Evolutionary conservation across 2,888 invertebrate species (phyloP).

Genomic region (Pseudococcus longispinus): DNA sequence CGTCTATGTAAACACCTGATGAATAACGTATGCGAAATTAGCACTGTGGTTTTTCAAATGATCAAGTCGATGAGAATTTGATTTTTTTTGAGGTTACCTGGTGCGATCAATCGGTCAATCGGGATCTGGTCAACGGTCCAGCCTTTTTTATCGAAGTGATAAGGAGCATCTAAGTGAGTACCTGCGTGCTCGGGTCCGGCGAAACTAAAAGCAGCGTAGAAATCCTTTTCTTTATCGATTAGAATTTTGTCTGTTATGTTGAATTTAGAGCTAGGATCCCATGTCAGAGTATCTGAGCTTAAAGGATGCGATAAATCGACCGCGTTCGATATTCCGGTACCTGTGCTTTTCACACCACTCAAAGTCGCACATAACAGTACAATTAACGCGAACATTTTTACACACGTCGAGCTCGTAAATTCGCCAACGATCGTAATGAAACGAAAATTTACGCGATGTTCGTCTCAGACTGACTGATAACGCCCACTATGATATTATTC

Average conservation of each 20-base stretch:
- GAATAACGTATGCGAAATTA: neutral
- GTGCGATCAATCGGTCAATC: constrained; percentile 55
- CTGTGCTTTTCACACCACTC: neutral
- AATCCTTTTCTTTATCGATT: constrained; percentile 21
- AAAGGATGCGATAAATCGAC: constrained; percentile 49
- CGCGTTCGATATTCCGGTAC: neutral
- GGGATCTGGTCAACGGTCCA: constrained; percentile 68
- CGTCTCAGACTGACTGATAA: neutral
- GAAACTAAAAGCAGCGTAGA: constrained; percentile 67
- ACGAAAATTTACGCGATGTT: neutral
- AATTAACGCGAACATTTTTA: constrained; percentile 18
- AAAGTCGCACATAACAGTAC: neutral
- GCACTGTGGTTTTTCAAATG: neutral
- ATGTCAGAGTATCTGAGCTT: constrained; percentile 19
- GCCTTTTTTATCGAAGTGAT: constrained; percentile 66
- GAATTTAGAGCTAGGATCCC: constrained; percentile 15
- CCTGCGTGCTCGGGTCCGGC: constrained; percentile 69
- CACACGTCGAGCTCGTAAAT: neutral
- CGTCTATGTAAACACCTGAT: constrained; percentile 59
- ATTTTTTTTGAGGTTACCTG: constrained; percentile 44
- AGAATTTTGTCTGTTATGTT: neutral
- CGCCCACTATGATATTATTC: neutral
- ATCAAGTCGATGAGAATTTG: no score
- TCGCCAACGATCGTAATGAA: neutral
- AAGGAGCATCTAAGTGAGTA: constrained; percentile 72